Conservation (phyloP, 1,140 invertebrate genomes). For the Sarcophaga peregrina region DNA sequence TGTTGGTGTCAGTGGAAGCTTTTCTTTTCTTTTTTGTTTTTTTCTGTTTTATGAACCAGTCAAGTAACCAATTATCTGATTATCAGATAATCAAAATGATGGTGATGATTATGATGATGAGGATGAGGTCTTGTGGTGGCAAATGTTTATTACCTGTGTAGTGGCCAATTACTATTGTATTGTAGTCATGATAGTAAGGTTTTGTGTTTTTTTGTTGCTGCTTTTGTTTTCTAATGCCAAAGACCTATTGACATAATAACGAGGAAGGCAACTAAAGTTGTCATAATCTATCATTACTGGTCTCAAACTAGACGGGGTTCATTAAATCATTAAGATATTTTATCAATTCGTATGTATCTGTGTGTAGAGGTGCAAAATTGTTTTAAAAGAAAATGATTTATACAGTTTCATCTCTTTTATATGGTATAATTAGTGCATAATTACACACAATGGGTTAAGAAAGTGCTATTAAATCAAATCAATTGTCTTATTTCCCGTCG, state of each 20-base stretch:
- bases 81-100: not conserved
- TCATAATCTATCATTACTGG: not conserved
- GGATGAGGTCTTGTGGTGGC: not conserved
- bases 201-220: not conserved
- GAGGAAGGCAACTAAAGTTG: slow-evolving; percentile 60
- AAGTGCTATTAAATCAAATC: not conserved
- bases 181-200: too few species aligned
- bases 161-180: not conserved
- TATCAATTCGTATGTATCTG: not conserved
- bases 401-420: not conserved
- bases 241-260: slow-evolving; percentile 67
- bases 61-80: not conserved
- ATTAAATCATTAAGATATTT: not conserved
- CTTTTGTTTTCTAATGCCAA: slow-evolving; percentile 38
- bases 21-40: too few species aligned
- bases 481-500: too few species aligned
- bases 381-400: not conserved
- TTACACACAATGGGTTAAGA: not conserved
- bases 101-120: not conserved
- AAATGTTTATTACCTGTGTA: not conserved
- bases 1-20: too few species aligned
- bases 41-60: not conserved
- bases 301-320: not conserved
- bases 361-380: not conserved
- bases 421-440: not conserved